These are phyloP conservation scores for Achlya flavicornis DNA, from an alignment of 2,888 invertebrate genomes.

Conservation along the genomic window DNA sequence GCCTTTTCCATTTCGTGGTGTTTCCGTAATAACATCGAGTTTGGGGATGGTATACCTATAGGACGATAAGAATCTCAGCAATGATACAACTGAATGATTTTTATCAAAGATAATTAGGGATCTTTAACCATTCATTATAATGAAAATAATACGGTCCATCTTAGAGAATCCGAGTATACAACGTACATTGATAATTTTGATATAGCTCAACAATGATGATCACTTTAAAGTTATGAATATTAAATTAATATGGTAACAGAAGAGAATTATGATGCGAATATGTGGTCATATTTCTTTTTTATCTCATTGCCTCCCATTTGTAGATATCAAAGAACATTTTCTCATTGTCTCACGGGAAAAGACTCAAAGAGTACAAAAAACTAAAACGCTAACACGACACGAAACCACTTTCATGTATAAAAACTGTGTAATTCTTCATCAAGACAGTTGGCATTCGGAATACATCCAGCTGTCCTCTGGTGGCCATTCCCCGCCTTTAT, in stretches of 20 bases:
- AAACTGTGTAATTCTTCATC: slow-evolving; percentile 1
- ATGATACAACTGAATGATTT: background rate
- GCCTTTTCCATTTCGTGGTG: background rate
- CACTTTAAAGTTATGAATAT: too few species aligned
- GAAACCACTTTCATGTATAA: background rate
- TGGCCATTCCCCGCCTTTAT: slow-evolving; percentile 35
- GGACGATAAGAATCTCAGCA: background rate
- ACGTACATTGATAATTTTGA: too few species aligned
- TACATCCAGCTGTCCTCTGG: slow-evolving; percentile 32
- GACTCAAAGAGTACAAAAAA: background rate
- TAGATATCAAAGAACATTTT: too few species aligned
- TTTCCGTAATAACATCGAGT: background rate
- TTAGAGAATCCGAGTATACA: too few species aligned
- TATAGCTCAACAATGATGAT: too few species aligned
- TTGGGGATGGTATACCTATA: background rate
- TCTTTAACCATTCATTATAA: too few species aligned
- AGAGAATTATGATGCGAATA: too few species aligned
- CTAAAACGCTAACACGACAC: background rate
- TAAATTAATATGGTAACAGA: too few species aligned
- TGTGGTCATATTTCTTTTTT: too few species aligned
- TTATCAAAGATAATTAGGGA: too few species aligned
- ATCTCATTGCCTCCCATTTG: too few species aligned
- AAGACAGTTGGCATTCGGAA: slow-evolving; percentile 13
- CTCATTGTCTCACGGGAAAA: background rate
- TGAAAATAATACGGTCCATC: background rate